Evolutionary conservation across 2,888 invertebrate species (phyloP).

Genomic region (Napeogenes inachia): DNA sequence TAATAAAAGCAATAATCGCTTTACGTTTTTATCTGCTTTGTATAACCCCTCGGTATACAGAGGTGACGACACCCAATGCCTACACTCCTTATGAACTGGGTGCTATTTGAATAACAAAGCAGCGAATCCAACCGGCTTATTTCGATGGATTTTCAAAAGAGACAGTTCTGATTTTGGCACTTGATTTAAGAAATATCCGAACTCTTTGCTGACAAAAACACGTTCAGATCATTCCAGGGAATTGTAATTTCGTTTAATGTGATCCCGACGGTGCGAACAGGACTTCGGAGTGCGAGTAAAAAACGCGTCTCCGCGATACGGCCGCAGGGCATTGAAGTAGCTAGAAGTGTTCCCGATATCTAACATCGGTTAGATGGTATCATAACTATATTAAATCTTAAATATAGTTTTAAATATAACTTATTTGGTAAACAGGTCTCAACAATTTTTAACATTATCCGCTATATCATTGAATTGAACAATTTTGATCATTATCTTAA

Average conservation of each 20-base stretch:
- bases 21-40: constrained; percentile 69
- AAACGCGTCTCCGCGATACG: constrained; percentile 32
- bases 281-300: constrained; percentile 60
- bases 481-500: too few species aligned
- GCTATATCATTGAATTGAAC: too few species aligned
- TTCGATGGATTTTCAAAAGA: constrained; percentile 21
- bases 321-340: too few species aligned
- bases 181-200: constrained; percentile 37
- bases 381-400: too few species aligned
- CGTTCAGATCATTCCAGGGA: constrained; percentile 45
- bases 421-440: too few species aligned
- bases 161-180: constrained; percentile 33
- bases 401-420: too few species aligned
- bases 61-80: constrained; percentile 40
- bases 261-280: constrained; percentile 62
- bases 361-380: too few species aligned
- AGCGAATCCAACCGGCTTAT: constrained; percentile 20
- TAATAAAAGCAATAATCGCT: constrained; percentile 67
- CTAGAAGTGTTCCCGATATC: too few species aligned
- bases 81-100: constrained; percentile 30
- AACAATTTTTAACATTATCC: too few species aligned
- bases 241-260: constrained; percentile 58
- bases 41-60: constrained; percentile 45
- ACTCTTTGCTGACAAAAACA: constrained; percentile 43
- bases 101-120: constrained; percentile 26